Percentiles rank a stretch among this genome's conserved stretches.
Evolutionary conservation across 2,797 vertebrate species (phyloP).

Genomic region (Mallotus villosus): DNA sequence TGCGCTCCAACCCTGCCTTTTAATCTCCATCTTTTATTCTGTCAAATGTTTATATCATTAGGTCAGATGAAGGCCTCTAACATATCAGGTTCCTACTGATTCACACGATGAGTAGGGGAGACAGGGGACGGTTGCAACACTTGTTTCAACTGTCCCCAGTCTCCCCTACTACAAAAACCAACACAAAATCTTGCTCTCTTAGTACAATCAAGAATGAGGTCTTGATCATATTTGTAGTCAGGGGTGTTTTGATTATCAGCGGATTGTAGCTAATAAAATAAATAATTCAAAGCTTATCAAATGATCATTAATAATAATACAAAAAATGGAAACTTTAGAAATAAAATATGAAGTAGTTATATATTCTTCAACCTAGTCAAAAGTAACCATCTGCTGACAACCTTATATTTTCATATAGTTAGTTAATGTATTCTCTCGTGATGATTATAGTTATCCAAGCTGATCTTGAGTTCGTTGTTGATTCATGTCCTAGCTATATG

Average conservation of each 20-base stretch:
- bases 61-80: neutral
- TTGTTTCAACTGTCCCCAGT: no score
- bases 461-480: slow-evolving; percentile 17
- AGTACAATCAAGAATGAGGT: neutral
- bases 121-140: no score
- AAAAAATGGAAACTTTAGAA: neutral
- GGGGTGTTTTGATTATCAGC: neutral
- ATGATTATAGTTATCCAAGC: neutral
- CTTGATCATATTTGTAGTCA: neutral
- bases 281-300: neutral
- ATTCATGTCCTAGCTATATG: slow-evolving; percentile 1
- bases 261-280: no score
- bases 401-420: neutral
- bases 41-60: neutral
- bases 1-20: slow-evolving; percentile 23
- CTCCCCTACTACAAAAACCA: neutral
- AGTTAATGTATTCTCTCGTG: neutral
- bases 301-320: neutral
- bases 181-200: neutral
- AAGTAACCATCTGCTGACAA: neutral
- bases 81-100: neutral
- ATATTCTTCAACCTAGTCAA: neutral
- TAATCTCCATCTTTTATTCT: slow-evolving; percentile 5
- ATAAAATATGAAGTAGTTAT: neutral
- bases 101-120: no score